Evolutionary conservation across 2,113 vertebrate genomes (phyloP), one percentile per base, ranked within the genome.

Genomic region (Onychorhynchus coronatus): DNA sequence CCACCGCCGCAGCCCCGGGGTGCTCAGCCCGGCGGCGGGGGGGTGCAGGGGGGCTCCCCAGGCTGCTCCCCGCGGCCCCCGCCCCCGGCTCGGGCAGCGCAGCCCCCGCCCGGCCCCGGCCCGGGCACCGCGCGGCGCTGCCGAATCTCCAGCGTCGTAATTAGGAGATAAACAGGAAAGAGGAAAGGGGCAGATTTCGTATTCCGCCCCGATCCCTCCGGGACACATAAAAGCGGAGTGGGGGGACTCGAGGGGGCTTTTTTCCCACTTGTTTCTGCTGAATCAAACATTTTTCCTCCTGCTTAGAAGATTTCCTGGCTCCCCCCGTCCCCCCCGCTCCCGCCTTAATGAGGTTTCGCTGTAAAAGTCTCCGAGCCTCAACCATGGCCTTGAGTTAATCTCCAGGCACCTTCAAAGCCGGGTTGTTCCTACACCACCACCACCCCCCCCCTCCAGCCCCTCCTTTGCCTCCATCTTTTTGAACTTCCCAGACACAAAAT

Each of bases 131-230:
- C 33, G 1, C 20, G 30, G 84, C 2, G 8, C 85, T 28, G 92
- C 94, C 11, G 28, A 94, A 46, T 95, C 95, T 95, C 95, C 95
- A 84, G 96, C 39, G 89, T 92, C 4, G 44, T 92, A 80, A 96
- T 93, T 95, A 95, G 87, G 92, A 96, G 91, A 86, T 95, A 95
- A 97, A 97, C 86, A 92, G 96, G 91, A 78, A 91, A 81, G 94
- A 88, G 83, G 53, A 33, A 74, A 63, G 94, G 89, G 88, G 76
- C 42, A 88, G 78, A 89, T 81, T 95, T 86, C 83, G n/a, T 74
- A 86, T 95, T 94, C 94, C 14, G 0, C 83, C 80, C 68, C 0
- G 9, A 70, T 93, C 80, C 94, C 68, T 39, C 13, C 2, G 91
- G 77, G 95, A 95, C 59, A 95, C 76, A 95, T 97, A 91, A 97